Conservation (phyloP, 2,888 invertebrate genomes). For the Heterodera filipjevi region DNA sequence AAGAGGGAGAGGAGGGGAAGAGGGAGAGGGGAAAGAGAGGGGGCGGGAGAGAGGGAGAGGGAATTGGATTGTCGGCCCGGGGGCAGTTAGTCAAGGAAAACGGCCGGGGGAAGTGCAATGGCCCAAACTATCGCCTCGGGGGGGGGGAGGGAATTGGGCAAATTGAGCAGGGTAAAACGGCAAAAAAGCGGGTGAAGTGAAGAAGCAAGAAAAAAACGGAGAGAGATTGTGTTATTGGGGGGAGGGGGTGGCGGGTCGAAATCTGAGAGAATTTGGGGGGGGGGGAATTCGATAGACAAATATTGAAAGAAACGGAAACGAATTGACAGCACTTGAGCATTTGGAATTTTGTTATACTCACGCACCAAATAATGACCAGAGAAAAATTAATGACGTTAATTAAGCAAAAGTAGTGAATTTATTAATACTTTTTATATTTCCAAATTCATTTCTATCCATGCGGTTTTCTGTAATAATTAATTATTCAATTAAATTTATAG, state of each 20-base stretch:
- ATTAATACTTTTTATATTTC: too few relatives aligned
- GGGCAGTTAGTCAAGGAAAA: not conserved
- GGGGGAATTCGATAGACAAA: not conserved
- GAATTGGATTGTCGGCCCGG: slow-evolving; percentile 16
- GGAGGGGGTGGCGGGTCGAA: not conserved
- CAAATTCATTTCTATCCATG: not conserved
- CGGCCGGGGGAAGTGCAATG: slow-evolving; percentile 10
- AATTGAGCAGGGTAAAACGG: not conserved
- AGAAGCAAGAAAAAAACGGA: not conserved
- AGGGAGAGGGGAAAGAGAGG: not conserved
- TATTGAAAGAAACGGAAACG: not conserved
- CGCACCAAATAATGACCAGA: not conserved
- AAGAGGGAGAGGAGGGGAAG: not conserved
- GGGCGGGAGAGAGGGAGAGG: not conserved
- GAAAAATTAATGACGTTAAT: not conserved
- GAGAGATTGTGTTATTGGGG: not conserved
- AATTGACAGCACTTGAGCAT: not conserved
- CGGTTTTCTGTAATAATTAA: not conserved
- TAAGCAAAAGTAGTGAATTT: too few relatives aligned
- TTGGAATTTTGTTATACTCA: slow-evolving; percentile 16
- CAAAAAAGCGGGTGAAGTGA: slow-evolving; percentile 1
- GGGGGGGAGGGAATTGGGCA: slow-evolving; percentile 8
- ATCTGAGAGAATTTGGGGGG: not conserved
- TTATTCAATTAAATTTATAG: too few relatives aligned
- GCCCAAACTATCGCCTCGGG: not conserved